A percentile compares a stretch with the other conserved stretches of the same genome.
Evolutionary conservation across 2,888 invertebrate species (phyloP).

Genomic region (Trissoscelio sp.): DNA sequence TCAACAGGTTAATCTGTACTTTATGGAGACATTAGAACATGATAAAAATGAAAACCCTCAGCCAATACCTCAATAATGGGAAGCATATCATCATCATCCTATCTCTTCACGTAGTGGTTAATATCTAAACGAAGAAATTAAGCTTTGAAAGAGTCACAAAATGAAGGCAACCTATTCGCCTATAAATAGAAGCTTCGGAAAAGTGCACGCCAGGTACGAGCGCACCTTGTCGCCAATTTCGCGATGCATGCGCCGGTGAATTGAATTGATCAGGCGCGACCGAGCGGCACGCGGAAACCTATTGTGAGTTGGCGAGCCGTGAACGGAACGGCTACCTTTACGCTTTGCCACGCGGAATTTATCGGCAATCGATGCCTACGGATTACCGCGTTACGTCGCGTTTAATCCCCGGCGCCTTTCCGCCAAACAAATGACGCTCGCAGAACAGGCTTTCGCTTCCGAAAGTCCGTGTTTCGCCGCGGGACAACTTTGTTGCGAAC

Average conservation of each 20-base stretch:
- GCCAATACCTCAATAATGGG: too few relatives aligned
- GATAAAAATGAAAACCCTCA: too few relatives aligned
- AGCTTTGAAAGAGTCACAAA: background rate
- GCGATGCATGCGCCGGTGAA: slow-evolving; percentile 66
- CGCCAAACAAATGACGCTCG: slow-evolving; percentile 2
- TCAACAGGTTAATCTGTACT: too few relatives aligned
- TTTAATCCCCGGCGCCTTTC: slow-evolving; percentile 15
- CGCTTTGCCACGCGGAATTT: slow-evolving; percentile 77
- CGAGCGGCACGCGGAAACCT: slow-evolving; percentile 75
- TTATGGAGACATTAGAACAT: too few relatives aligned
- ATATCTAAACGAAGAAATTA: background rate
- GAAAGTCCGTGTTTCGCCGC: too few relatives aligned
- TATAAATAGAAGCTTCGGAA: slow-evolving; percentile 30
- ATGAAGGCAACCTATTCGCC: background rate
- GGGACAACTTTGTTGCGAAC: too few relatives aligned
- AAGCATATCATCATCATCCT: too few relatives aligned
- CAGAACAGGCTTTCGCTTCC: background rate
- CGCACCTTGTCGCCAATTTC: slow-evolving; percentile 71
- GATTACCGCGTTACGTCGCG: slow-evolving; percentile 34
- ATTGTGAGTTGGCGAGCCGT: slow-evolving; percentile 76
- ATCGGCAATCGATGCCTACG: slow-evolving; percentile 76
- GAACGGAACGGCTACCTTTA: slow-evolving; percentile 78
- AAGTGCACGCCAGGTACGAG: slow-evolving; percentile 29
- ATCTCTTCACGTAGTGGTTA: too few relatives aligned
- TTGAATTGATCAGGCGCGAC: slow-evolving; percentile 68